Evolutionary conservation across 2,888 invertebrate genomes (phyloP).

Genomic region (Pycnomerus fuliginosus): DNA sequence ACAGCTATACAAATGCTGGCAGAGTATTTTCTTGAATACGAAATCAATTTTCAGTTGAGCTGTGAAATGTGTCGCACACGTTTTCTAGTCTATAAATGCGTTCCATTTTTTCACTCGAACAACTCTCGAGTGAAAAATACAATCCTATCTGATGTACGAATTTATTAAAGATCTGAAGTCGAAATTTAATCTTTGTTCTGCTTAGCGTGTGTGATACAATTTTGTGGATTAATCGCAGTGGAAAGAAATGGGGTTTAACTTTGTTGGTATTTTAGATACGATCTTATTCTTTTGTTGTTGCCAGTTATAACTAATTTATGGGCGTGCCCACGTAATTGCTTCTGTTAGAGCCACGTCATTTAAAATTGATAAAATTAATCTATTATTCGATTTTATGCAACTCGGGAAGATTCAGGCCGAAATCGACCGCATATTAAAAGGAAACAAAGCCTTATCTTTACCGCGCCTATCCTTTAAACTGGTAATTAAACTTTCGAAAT

Average conservation of each 20-base stretch:
- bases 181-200: too few species aligned
- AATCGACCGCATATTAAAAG: conserved; percentile 5
- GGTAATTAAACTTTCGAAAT: conserved; percentile 19
- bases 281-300: neutral
- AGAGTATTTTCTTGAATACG: conserved; percentile 27
- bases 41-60: conserved; percentile 30
- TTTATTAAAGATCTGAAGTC: conserved; percentile 9
- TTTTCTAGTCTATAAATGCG: conserved; percentile 17
- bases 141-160: conserved; percentile 17
- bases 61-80: conserved; percentile 23
- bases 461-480: conserved; percentile 12
- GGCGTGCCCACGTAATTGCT: conserved; percentile 16
- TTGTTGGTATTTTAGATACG: conserved; percentile 10
- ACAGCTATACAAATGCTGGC: conserved; percentile 24
- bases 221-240: conserved; percentile 4
- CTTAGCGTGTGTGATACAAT: conserved; percentile 1
- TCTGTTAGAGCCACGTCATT: neutral
- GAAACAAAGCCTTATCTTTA: conserved; percentile 7
- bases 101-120: conserved; percentile 16
- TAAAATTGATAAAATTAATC: conserved; percentile 11
- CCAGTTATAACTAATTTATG: conserved; percentile 11
- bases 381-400: neutral
- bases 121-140: conserved; percentile 16
- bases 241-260: conserved; percentile 10
- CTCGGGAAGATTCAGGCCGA: neutral